These are phyloP conservation scores for Lepidostoma basale DNA, from an alignment of 1,140 invertebrate genomes.

Conservation along the genomic window DNA sequence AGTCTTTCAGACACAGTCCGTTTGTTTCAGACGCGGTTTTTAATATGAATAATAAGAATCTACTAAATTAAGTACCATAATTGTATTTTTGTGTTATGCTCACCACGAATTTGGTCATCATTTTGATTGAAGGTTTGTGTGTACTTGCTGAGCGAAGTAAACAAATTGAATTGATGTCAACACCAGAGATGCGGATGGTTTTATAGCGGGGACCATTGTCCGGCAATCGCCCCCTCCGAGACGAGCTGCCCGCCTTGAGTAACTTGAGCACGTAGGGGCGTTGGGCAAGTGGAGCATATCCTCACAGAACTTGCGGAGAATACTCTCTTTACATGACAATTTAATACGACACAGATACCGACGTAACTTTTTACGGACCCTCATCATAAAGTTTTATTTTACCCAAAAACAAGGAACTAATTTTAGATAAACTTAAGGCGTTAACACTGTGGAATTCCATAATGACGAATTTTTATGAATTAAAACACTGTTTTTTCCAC, in stretches of 20 bases:
- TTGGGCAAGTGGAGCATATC: constrained; percentile 4
- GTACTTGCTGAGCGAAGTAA: constrained; percentile 28
- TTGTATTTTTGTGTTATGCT: constrained; percentile 46
- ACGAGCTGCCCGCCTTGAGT: not conserved
- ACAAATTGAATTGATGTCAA: constrained; percentile 4
- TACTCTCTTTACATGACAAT: constrained; percentile 5
- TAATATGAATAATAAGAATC: not conserved
- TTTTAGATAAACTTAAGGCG: too few relatives aligned
- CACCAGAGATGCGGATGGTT: not conserved
- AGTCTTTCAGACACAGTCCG: too few relatives aligned
- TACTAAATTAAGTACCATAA: too few relatives aligned
- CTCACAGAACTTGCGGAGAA: not conserved
- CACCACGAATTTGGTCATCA: constrained; percentile 65
- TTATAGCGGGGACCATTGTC: not conserved
- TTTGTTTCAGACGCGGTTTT: not conserved
- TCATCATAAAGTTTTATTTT: too few relatives aligned
- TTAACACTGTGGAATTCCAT: too few relatives aligned
- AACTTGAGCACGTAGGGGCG: not conserved
- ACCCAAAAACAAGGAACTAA: too few relatives aligned
- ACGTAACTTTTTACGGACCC: too few relatives aligned
- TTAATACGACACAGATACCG: not conserved
- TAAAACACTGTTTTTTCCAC: too few relatives aligned
- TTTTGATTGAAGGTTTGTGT: constrained; percentile 51
- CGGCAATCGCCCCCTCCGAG: not conserved
- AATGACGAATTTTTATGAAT: too few relatives aligned